A percentile compares a stretch with the other conserved stretches of the same genome.
phyloP scores from a whole-genome alignment of 2,888 invertebrate species.

The Tuberolachnus salignus region DNA sequence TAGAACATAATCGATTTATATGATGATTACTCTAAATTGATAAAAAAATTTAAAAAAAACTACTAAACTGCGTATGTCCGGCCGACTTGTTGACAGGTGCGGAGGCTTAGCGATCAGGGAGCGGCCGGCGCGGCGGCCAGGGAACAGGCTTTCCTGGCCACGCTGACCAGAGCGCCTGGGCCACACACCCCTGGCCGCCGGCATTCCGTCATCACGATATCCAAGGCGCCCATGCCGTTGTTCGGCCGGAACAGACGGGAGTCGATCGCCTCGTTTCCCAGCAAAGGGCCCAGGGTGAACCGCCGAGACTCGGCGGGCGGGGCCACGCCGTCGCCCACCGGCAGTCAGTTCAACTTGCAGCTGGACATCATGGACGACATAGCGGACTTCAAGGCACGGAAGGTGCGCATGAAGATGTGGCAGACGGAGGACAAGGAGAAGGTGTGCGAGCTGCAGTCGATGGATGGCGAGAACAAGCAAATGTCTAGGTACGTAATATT shows the following conservation, averaged over 20 bases:
- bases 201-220: conserved; percentile 86
- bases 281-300: conserved; percentile 62
- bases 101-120: conserved; percentile 78
- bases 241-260: conserved; percentile 81
- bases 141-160: conserved; percentile 83
- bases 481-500: conserved; percentile 59
- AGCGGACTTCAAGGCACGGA: conserved; percentile 69
- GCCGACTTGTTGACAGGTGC: conserved; percentile 68
- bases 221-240: conserved; percentile 76
- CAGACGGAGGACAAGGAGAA: conserved; percentile 77
- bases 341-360: conserved; percentile 82
- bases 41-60: no score
- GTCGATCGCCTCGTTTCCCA: conserved; percentile 79
- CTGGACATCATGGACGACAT: conserved; percentile 89
- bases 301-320: conserved; percentile 63
- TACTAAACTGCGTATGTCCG: no score
- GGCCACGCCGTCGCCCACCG: conserved; percentile 72
- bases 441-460: conserved; percentile 81
- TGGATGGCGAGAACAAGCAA: conserved; percentile 68
- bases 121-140: conserved; percentile 77
- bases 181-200: conserved; percentile 78
- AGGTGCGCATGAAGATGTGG: conserved; percentile 78
- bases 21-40: no score
- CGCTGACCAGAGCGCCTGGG: conserved; percentile 75
- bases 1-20: no score